These are phyloP conservation scores for Neosilurus hyrtlii DNA, from an alignment of 2,797 vertebrate genomes.

Conservation along the genomic window DNA sequence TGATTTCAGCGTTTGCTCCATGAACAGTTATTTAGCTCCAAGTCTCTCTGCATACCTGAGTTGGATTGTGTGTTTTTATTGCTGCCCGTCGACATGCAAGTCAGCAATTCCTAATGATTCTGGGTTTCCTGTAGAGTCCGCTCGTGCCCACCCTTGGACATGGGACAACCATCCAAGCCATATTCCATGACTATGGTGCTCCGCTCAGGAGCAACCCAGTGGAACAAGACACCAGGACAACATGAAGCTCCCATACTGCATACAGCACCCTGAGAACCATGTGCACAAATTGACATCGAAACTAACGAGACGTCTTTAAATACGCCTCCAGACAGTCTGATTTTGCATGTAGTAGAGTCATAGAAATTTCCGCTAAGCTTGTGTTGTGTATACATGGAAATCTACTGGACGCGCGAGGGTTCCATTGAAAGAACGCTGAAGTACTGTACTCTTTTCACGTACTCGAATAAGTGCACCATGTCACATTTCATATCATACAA, in stretches of 20 bases:
- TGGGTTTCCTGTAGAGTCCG: too few relatives aligned
- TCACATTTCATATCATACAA: conserved; percentile 1
- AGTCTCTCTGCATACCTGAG: too few relatives aligned
- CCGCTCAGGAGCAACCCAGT: too few relatives aligned
- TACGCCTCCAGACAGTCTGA: background rate
- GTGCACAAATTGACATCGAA: background rate
- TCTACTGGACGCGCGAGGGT: background rate
- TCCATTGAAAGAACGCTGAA: background rate
- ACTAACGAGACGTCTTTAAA: background rate
- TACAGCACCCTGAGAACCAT: background rate
- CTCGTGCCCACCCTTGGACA: too few relatives aligned
- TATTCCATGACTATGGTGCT: too few relatives aligned
- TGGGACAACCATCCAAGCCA: too few relatives aligned
- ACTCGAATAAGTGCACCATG: conserved; percentile 13
- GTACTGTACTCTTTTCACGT: conserved; percentile 21
- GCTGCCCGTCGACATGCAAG: too few relatives aligned
- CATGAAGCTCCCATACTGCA: background rate
- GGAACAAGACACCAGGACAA: background rate
- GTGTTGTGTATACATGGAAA: background rate
- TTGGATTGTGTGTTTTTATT: too few relatives aligned
- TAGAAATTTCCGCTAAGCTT: background rate
- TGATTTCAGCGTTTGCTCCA: too few relatives aligned
- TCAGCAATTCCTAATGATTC: too few relatives aligned
- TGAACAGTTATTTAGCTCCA: too few relatives aligned
- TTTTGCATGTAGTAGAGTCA: background rate